Conservation (phyloP, 2,888 invertebrate species). For the Lasioglossum villosulum region DNA sequence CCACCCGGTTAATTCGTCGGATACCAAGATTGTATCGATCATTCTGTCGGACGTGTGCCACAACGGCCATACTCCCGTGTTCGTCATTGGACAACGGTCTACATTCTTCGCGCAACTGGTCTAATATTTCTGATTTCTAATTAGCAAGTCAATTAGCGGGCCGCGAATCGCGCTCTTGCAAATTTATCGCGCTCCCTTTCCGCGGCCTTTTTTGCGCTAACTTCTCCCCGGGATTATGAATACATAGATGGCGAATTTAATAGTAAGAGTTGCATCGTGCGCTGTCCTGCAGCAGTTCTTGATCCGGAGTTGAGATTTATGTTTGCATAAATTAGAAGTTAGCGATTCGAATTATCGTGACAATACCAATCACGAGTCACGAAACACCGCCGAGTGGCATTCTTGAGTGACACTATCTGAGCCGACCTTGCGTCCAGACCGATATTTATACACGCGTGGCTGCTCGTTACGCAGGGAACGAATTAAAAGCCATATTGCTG, state of each 20-base stretch:
- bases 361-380: slow-evolving; percentile 6
- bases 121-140: background rate
- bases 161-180: background rate
- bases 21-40: slow-evolving; percentile 23
- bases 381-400: background rate
- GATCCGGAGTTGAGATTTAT: slow-evolving; percentile 36
- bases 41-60: slow-evolving; percentile 7
- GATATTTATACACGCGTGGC: background rate
- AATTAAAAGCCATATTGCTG: background rate
- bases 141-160: background rate
- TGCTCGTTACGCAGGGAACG: background rate
- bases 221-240: slow-evolving; percentile 12
- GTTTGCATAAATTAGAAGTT: slow-evolving; percentile 50
- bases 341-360: slow-evolving; percentile 21
- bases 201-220: background rate
- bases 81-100: background rate
- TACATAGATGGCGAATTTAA: slow-evolving; percentile 17
- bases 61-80: background rate
- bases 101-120: background rate
- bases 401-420: background rate
- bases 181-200: slow-evolving; percentile 9
- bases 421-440: background rate
- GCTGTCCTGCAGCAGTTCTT: slow-evolving; percentile 30
- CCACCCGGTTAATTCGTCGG: slow-evolving; percentile 9
- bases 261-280: slow-evolving; percentile 29